Percentiles rank a stretch among this genome's conserved stretches.
Evolutionary conservation across 2,113 vertebrate genomes (phyloP).

Genomic region (Parus major): DNA sequence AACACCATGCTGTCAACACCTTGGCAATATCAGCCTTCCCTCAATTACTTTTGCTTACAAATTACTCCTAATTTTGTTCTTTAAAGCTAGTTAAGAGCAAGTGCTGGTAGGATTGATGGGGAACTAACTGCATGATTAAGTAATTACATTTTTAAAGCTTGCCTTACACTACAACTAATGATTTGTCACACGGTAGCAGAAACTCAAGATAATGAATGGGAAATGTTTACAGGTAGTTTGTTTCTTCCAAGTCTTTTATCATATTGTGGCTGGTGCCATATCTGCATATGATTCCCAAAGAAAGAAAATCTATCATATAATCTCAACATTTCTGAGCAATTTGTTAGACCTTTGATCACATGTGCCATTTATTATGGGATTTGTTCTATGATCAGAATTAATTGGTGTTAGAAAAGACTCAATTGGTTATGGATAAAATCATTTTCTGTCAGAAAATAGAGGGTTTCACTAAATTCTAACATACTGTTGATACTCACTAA

Average conservation of each 20-base stretch:
- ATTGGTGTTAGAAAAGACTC: not conserved
- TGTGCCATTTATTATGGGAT: not conserved
- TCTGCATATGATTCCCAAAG: not conserved
- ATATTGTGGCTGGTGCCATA: slow-evolving; percentile 21
- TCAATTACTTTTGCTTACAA: slow-evolving; percentile 85
- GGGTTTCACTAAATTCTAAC: not conserved
- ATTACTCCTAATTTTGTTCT: slow-evolving; percentile 84
- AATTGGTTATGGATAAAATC: not conserved
- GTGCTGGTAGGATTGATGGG: slow-evolving; percentile 80
- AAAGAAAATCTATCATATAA: slow-evolving; percentile 36
- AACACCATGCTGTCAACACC: slow-evolving; percentile 76
- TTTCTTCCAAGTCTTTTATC: slow-evolving; percentile 68
- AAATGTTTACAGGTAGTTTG: slow-evolving; percentile 74
- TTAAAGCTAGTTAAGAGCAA: slow-evolving; percentile 83
- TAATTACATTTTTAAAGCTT: slow-evolving; percentile 84
- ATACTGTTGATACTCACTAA: not conserved
- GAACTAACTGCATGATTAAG: slow-evolving; percentile 82
- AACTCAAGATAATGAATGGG: slow-evolving; percentile 76
- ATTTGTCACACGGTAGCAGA: slow-evolving; percentile 75
- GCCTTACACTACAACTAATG: slow-evolving; percentile 77
- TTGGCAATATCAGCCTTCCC: slow-evolving; percentile 77
- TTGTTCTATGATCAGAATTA: not conserved
- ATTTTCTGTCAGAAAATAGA: not conserved
- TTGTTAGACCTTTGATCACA: not conserved
- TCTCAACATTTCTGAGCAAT: slow-evolving; percentile 2